Evolutionary conservation across 2,797 vertebrate genomes (phyloP).

Genomic region (Chrosomus eos): DNA sequence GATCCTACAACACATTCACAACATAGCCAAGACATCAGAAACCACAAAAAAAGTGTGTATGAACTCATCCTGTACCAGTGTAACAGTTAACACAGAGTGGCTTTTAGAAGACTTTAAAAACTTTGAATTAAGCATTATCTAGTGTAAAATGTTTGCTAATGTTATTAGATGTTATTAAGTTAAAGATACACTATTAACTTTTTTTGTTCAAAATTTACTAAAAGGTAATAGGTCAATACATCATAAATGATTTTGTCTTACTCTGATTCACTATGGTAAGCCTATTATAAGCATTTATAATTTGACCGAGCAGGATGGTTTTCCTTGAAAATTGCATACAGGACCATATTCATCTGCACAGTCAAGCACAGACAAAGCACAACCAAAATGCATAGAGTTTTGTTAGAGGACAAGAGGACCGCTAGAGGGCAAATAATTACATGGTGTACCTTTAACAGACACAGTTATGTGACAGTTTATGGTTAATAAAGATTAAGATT

Average conservation of each 20-base stretch:
- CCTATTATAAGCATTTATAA: not conserved
- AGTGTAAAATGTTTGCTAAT: not conserved
- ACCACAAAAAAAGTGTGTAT: not conserved
- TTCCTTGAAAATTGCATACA: not conserved
- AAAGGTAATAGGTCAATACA: no score
- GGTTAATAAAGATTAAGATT: not conserved
- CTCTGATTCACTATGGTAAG: not conserved
- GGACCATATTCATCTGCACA: not conserved
- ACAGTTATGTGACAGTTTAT: not conserved
- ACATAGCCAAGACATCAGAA: not conserved
- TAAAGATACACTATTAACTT: not conserved
- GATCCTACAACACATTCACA: constrained; percentile 79
- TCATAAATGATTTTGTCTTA: not conserved
- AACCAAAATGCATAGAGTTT: not conserved
- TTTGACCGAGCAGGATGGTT: no score
- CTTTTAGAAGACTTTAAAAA: not conserved
- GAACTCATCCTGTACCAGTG: no score
- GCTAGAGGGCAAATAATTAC: no score
- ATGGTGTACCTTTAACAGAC: no score
- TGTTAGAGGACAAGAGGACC: no score
- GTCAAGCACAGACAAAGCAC: not conserved
- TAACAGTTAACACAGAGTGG: not conserved
- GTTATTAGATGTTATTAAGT: not conserved
- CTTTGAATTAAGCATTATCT: not conserved
- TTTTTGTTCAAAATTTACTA: not conserved